phyloP scores from a whole-genome alignment of 1,140 invertebrate genomes.

The Hetaerina americana region DNA sequence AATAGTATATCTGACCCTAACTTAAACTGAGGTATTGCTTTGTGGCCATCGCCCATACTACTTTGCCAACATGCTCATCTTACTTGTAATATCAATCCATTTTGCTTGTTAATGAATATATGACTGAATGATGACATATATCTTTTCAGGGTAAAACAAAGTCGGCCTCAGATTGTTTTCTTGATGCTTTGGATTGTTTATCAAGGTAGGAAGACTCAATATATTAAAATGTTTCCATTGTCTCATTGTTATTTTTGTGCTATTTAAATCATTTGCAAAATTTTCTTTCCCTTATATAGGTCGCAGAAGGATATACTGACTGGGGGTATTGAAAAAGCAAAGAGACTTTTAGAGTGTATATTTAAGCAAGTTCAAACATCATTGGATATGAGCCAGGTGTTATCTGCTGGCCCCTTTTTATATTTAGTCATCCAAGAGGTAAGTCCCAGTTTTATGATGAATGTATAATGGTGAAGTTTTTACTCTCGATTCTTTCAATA shows the following conservation, averaged over 20 bases:
- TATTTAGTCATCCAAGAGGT: conserved; percentile 73
- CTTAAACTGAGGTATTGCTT: no score
- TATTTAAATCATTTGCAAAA: neutral
- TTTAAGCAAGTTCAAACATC: conserved; percentile 69
- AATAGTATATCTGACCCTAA: no score
- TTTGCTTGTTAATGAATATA: no score
- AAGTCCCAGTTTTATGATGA: no score
- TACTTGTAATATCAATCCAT: no score
- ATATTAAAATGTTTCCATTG: neutral
- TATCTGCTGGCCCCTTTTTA: conserved; percentile 77
- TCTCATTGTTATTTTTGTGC: neutral
- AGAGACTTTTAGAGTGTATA: conserved; percentile 53
- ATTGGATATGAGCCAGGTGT: conserved; percentile 66
- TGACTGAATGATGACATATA: conserved; percentile 9
- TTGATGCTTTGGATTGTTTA: conserved; percentile 60
- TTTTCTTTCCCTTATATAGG: neutral
- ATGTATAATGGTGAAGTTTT: no score
- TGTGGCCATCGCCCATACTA: no score
- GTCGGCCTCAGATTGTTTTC: conserved; percentile 49
- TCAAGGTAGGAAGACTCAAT: conserved; percentile 29
- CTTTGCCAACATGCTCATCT: no score
- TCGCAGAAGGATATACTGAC: conserved; percentile 20
- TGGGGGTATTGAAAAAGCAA: conserved; percentile 59
- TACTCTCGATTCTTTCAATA: no score
- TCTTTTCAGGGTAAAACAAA: conserved; percentile 34